A percentile compares a stretch with the other conserved stretches of the same genome.
Conservation (phyloP, 1,140 invertebrate genomes). For the Drosophila orosa region DNA sequence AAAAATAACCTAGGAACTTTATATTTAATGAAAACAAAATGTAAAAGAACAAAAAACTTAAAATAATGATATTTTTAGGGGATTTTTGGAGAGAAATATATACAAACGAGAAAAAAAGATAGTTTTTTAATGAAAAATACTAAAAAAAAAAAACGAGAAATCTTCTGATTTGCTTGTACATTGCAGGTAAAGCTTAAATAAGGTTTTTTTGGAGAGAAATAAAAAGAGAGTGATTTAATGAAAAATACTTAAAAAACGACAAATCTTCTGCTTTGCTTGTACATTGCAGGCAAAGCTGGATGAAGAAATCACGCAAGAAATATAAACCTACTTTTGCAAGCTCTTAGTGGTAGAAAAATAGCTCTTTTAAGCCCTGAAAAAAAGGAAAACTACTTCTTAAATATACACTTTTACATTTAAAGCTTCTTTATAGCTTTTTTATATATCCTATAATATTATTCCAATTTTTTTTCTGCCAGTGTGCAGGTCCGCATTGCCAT, state of each 20-base stretch:
- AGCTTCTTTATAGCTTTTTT: too few species aligned
- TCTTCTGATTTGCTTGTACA: neutral
- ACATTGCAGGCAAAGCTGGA: neutral
- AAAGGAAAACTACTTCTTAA: too few species aligned
- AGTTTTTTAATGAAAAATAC: neutral
- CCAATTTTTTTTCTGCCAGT: neutral
- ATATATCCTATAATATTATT: too few species aligned
- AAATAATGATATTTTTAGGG: too few species aligned
- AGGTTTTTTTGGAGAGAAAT: too few species aligned
- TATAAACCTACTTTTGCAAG: neutral
- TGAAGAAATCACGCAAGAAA: neutral
- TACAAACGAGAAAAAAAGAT: neutral
- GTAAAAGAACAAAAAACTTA: neutral
- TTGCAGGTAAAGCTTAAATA: neutral
- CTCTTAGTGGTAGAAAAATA: too few species aligned
- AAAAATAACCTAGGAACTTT: neutral
- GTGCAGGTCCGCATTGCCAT: constrained; percentile 66
- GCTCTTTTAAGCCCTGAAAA: too few species aligned
- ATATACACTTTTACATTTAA: too few species aligned
- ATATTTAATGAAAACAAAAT: too few species aligned
- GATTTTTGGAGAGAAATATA: too few species aligned
- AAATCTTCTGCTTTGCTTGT: neutral
- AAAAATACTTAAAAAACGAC: neutral
- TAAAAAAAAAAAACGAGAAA: neutral
- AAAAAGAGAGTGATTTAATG: neutral